phyloP scores from a whole-genome alignment of 2,797 vertebrate species.

The Girardinus metallicus region DNA sequence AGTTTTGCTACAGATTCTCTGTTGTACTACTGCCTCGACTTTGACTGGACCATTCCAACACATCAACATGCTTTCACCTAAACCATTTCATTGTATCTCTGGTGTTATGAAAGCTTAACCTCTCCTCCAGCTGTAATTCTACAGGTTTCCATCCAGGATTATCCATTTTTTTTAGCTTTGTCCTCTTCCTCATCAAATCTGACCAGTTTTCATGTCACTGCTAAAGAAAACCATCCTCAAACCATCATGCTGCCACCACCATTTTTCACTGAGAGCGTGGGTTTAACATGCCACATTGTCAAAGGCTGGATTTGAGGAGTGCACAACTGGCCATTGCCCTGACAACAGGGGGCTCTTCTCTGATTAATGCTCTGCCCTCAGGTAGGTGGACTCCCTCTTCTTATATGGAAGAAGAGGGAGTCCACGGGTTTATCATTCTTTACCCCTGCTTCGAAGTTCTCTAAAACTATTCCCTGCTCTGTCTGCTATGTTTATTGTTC shows the following conservation, averaged over 20 bases:
- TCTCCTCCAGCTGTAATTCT: not conserved
- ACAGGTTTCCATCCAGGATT: not conserved
- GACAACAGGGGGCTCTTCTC: not conserved
- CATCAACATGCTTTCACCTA: not conserved
- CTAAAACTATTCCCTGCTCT: not conserved
- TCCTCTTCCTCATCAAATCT: not conserved
- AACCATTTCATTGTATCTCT: not conserved
- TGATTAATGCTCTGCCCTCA: not conserved
- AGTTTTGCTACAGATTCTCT: not conserved
- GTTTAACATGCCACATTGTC: not conserved
- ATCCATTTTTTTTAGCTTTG: not conserved
- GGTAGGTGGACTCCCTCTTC: not conserved
- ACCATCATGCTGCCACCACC: not conserved
- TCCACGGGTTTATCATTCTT: not conserved
- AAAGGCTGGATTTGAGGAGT: not conserved
- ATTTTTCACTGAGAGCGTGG: not conserved
- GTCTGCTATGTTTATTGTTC: not conserved
- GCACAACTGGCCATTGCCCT: not conserved
- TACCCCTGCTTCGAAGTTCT: not conserved
- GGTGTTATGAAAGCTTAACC: not conserved
- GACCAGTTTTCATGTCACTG: not conserved
- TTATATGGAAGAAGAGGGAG: too few relatives aligned
- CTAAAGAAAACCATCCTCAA: not conserved
- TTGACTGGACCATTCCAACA: not conserved
- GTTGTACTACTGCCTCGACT: not conserved